Evolutionary conservation across 2,797 vertebrate genomes (phyloP).

Genomic region (Enteromius argenteus): DNA sequence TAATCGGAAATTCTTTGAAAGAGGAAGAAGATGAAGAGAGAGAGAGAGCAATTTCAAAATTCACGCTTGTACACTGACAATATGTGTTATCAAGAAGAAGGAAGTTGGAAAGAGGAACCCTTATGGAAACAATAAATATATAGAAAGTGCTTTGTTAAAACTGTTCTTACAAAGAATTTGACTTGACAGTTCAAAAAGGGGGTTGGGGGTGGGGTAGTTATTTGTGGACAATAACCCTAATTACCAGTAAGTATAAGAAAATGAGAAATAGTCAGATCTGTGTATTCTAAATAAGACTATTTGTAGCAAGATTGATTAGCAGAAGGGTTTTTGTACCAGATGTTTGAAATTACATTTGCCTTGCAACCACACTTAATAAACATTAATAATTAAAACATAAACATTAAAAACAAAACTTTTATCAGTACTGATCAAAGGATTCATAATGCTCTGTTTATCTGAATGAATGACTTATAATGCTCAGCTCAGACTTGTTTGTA

Average conservation of each 20-base stretch:
- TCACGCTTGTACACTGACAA: background rate
- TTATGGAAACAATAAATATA: background rate
- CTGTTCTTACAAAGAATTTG: background rate
- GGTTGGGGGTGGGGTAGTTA: too few relatives aligned
- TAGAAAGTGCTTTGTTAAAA: background rate
- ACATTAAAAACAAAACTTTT: background rate
- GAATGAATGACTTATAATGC: background rate
- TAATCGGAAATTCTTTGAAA: background rate
- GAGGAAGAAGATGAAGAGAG: background rate
- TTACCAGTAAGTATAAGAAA: background rate
- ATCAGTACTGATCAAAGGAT: background rate
- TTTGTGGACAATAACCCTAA: background rate
- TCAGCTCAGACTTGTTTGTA: background rate
- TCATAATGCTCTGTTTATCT: background rate
- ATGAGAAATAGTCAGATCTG: background rate
- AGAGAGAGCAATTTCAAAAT: background rate
- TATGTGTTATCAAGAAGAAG: background rate
- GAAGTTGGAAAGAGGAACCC: background rate
- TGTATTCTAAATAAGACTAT: background rate
- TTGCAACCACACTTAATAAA: too few relatives aligned
- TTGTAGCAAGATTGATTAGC: background rate
- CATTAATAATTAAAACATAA: background rate
- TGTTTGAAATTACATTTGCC: background rate
- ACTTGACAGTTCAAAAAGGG: background rate
- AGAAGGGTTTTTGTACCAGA: background rate